Percentiles rank a stretch among this genome's conserved stretches.
phyloP scores from a whole-genome alignment of 2,888 invertebrate genomes.

The Andrena trimmerana region DNA sequence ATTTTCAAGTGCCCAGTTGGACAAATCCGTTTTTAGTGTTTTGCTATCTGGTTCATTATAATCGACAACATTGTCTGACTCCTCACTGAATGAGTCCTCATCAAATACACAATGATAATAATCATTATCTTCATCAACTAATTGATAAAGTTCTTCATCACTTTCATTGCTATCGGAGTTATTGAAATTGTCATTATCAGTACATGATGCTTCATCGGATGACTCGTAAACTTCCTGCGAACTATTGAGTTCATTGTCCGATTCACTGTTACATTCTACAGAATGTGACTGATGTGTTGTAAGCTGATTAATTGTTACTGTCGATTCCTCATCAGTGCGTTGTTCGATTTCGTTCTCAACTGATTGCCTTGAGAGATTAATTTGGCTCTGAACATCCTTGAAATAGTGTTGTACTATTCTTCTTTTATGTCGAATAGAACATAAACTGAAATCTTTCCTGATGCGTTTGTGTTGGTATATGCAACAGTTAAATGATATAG shows the following conservation, averaged over 20 bases:
- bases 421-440: slow-evolving; percentile 4
- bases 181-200: too few relatives aligned
- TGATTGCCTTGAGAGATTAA: neutral
- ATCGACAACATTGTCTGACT: slow-evolving; percentile 1
- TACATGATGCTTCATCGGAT: neutral
- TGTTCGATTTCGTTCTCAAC: neutral
- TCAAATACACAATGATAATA: neutral
- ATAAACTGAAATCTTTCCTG: slow-evolving; percentile 4
- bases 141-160: neutral
- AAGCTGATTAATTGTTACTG: neutral
- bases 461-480: neutral
- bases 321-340: slow-evolving; percentile 1
- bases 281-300: neutral
- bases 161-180: neutral
- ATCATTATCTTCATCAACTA: neutral
- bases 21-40: neutral
- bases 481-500: too few relatives aligned
- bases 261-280: neutral
- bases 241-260: slow-evolving; percentile 1
- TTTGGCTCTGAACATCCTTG: neutral
- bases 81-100: neutral
- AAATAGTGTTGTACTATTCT: neutral
- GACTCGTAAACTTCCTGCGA: neutral
- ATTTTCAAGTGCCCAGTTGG: neutral
- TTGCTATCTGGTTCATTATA: neutral